Conservation (phyloP, 2,113 vertebrate genomes). For the Hylia prasina region DNA sequence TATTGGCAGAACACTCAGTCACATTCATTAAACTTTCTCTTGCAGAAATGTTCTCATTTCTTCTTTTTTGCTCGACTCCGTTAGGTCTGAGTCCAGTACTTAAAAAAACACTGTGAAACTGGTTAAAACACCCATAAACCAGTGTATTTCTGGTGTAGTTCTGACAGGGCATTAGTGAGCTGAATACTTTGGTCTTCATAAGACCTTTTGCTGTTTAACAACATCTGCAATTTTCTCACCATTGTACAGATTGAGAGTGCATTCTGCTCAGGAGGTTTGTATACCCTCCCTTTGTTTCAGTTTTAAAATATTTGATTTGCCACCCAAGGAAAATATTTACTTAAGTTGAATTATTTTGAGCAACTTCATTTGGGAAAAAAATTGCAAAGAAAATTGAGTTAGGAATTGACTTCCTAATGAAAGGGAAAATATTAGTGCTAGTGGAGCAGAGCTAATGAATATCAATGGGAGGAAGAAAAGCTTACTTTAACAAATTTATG, state of each 20-base stretch:
- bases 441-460: background rate
- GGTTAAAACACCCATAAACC: background rate
- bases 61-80: background rate
- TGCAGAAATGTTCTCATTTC: background rate
- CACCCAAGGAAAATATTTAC: background rate
- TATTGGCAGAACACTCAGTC: background rate
- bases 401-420: background rate
- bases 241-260: background rate
- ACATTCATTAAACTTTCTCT: background rate
- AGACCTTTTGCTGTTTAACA: background rate
- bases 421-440: background rate
- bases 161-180: background rate
- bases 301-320: background rate
- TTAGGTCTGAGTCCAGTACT: background rate
- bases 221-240: background rate
- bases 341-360: background rate
- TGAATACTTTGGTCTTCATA: background rate
- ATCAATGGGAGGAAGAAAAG: background rate
- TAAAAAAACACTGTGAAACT: background rate
- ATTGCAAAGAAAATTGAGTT: background rate
- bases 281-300: background rate
- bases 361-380: background rate
- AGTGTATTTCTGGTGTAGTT: background rate
- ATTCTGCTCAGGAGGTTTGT: background rate
- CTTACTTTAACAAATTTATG: background rate